A percentile compares a stretch with the other conserved stretches of the same genome.
phyloP scores from a whole-genome alignment of 2,113 vertebrate genomes.

The Aplodontia rufa region DNA sequence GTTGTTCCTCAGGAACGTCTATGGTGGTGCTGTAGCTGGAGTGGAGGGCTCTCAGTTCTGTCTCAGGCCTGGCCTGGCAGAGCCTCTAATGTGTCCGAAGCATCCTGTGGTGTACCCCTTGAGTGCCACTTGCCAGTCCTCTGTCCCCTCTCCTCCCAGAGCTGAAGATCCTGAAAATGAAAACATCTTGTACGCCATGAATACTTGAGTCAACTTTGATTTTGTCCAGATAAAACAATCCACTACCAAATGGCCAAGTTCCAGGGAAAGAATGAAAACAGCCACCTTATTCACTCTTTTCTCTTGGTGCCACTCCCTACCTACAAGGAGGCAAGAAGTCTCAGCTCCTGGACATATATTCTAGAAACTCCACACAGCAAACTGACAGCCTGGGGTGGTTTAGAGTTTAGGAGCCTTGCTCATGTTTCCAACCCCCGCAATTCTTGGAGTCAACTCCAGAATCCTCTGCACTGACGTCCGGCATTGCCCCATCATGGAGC shows the following conservation, averaged over 20 bases:
- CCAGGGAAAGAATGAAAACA: slow-evolving; percentile 92
- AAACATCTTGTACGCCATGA: too few relatives aligned
- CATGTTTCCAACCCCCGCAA: slow-evolving; percentile 76
- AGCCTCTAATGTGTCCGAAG: too few relatives aligned
- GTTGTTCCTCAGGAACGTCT: too few relatives aligned
- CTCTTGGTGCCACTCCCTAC: not conserved
- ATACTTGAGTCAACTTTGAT: too few relatives aligned
- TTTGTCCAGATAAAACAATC: slow-evolving; percentile 85
- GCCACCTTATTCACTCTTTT: not conserved
- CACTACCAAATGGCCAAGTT: slow-evolving; percentile 71
- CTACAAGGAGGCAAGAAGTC: not conserved
- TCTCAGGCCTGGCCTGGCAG: too few relatives aligned
- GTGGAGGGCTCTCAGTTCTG: too few relatives aligned
- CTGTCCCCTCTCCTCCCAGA: too few relatives aligned
- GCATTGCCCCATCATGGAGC: slow-evolving; percentile 92
- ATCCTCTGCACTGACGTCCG: slow-evolving; percentile 94
- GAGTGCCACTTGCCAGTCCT: too few relatives aligned
- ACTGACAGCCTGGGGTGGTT: slow-evolving; percentile 14
- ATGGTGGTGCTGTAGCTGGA: too few relatives aligned
- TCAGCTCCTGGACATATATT: not conserved
- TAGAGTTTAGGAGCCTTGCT: fast-evolving
- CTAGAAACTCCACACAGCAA: not conserved
- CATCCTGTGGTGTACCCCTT: too few relatives aligned
- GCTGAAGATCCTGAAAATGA: too few relatives aligned
- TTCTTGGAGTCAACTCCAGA: slow-evolving; percentile 97